Conservation (phyloP, 2,888 invertebrate species). For the Chelonus formosanus region DNA sequence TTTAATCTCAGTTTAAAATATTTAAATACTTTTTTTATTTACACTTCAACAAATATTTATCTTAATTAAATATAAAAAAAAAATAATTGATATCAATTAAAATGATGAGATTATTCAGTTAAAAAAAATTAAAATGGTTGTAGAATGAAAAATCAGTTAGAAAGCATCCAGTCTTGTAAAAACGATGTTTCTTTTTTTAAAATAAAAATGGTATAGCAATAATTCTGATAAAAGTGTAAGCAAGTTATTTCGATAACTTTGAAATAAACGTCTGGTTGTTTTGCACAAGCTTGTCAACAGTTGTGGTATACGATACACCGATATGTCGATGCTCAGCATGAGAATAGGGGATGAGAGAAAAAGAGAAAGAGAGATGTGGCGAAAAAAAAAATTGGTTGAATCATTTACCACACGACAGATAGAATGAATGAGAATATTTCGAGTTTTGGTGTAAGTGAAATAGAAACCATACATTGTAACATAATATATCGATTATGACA, state of each 20-base stretch:
- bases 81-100: no score
- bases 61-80: no score
- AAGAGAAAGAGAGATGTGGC: background rate
- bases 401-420: slow-evolving; percentile 26
- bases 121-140: no score
- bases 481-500: slow-evolving; percentile 61
- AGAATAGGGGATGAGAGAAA: background rate
- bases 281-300: slow-evolving; percentile 3
- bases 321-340: slow-evolving; percentile 13
- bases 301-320: slow-evolving; percentile 2
- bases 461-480: slow-evolving; percentile 50
- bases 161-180: no score
- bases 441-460: slow-evolving; percentile 42
- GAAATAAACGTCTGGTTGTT: slow-evolving; percentile 22
- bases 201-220: background rate
- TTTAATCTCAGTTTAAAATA: no score
- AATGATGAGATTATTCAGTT: no score
- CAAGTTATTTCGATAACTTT: background rate
- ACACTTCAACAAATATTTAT: no score
- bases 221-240: background rate
- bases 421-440: slow-evolving; percentile 32
- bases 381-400: slow-evolving; percentile 19
- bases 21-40: no score
- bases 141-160: no score
- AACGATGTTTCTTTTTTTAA: background rate